Evolutionary conservation across 2,888 invertebrate species (phyloP).

Genomic region (Sphaeridia pumilis): DNA sequence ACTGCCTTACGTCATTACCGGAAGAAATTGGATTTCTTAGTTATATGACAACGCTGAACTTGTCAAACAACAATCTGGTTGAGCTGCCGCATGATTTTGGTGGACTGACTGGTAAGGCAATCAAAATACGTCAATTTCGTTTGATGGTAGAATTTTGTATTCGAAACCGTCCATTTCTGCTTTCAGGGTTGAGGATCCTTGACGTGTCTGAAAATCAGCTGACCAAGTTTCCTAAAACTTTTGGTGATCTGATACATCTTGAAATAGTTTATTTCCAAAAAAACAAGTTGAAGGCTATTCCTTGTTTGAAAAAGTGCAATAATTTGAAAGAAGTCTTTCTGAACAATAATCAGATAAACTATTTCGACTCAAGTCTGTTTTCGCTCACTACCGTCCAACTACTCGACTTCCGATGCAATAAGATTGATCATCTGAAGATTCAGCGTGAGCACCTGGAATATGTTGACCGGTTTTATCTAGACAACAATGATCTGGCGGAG

Average conservation of each 20-base stretch:
- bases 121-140: not conserved
- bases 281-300: slow-evolving; percentile 64
- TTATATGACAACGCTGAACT: slow-evolving; percentile 57
- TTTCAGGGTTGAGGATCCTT: slow-evolving; percentile 24
- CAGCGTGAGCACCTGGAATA: slow-evolving; percentile 43
- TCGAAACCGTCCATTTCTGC: not conserved
- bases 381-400: slow-evolving; percentile 25
- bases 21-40: slow-evolving; percentile 72
- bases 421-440: slow-evolving; percentile 25
- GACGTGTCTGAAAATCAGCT: slow-evolving; percentile 29
- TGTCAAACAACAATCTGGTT: slow-evolving; percentile 60
- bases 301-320: slow-evolving; percentile 65
- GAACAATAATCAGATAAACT: slow-evolving; percentile 61
- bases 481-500: slow-evolving; percentile 58
- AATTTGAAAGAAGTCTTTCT: slow-evolving; percentile 67
- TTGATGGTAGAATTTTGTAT: not conserved
- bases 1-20: slow-evolving; percentile 59
- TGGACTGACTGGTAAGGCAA: slow-evolving; percentile 60
- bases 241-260: slow-evolving; percentile 50
- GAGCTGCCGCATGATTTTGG: slow-evolving; percentile 70
- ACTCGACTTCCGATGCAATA: slow-evolving; percentile 31
- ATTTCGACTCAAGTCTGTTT: slow-evolving; percentile 25
- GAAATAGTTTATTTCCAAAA: slow-evolving; percentile 66
- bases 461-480: slow-evolving; percentile 68
- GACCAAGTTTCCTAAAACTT: slow-evolving; percentile 13